Evolutionary conservation across 2,113 vertebrate species (phyloP), one percentile per base, ranked within the genome.

Genomic region (Myanophis thanlyinensis): DNA sequence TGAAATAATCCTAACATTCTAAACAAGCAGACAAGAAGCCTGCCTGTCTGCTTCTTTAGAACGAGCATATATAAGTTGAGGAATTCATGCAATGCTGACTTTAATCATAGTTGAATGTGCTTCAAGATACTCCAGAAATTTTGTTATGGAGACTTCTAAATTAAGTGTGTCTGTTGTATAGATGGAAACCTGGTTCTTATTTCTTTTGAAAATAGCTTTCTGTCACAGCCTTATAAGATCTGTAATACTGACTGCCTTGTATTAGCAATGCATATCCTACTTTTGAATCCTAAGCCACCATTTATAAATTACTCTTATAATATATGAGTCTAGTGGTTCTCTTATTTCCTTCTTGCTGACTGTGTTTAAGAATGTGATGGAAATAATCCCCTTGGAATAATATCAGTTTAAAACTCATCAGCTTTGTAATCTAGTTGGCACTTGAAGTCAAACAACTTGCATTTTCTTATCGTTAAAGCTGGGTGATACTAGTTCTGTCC

Each of bases 291-390:
- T 84, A 53, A 91, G 6, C 27, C 53, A 46, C 20, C 23, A 85
- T 52, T 84, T 52, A 49, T 88, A 93, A 59, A 89, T 89, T 59
- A n/a, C 27, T 48, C 56, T 48, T 91, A 13, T 30, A 85, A 73
- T 85, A 27, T 62, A 62, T 62, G 22, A 89, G 92, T 91, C 80
- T 80, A 52, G 53, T 67, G 88, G 22, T 89, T 27, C 40, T 49
- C 5, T 47, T 27, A 53, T 27, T 80, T 67, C 73, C 87, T 89
- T 80, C 87, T 94, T 94, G 91, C 59, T 53, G 89, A 94, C 56
- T 90, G 44, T 92, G 93, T 93, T 95, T 95, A 93, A 92, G 90
- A 93, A 87, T 5, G 91, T 0, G 84, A 48, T 91, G 52, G 73
- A 91, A 62, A 1, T 0, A 47, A 87, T 91, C 4, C 12, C 51